Evolutionary conservation across 1,140 invertebrate genomes (phyloP).

Genomic region (Drosophila repleta): DNA sequence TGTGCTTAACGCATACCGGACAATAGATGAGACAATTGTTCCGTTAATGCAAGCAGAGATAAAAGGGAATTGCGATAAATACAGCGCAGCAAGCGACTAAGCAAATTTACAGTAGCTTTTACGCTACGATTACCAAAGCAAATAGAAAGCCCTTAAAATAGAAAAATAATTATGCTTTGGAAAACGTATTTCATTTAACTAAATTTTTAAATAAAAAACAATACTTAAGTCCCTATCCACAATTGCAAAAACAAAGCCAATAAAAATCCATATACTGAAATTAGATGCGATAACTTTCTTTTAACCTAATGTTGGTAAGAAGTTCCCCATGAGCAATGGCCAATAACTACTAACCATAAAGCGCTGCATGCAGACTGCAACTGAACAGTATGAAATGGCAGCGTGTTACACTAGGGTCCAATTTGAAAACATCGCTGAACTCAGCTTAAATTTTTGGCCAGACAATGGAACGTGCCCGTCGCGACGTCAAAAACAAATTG

Average conservation of each 20-base stretch:
- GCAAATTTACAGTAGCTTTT: neutral
- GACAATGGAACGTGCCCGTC: conserved; percentile 72
- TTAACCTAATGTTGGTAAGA: no score
- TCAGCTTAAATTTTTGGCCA: conserved; percentile 45
- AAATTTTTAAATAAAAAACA: no score
- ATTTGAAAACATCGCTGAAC: conserved; percentile 51
- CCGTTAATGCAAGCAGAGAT: neutral
- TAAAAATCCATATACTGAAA: no score
- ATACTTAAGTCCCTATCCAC: no score
- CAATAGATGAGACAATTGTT: conserved; percentile 16
- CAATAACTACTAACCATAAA: neutral
- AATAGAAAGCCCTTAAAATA: no score
- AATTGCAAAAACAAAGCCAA: no score
- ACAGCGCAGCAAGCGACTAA: neutral
- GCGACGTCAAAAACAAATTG: conserved; percentile 57
- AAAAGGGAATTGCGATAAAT: neutral
- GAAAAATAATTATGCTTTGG: no score
- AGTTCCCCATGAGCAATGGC: neutral
- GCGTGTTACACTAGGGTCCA: conserved; percentile 33
- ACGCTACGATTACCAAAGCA: neutral
- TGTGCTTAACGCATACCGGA: conserved; percentile 21
- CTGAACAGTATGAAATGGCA: conserved; percentile 27
- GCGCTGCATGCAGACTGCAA: conserved; percentile 29
- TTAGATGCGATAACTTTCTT: no score
- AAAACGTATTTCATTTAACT: neutral